These are phyloP conservation scores for Gymnothorax javanicus DNA, from an alignment of 2,797 vertebrate genomes.

Conservation along the genomic window DNA sequence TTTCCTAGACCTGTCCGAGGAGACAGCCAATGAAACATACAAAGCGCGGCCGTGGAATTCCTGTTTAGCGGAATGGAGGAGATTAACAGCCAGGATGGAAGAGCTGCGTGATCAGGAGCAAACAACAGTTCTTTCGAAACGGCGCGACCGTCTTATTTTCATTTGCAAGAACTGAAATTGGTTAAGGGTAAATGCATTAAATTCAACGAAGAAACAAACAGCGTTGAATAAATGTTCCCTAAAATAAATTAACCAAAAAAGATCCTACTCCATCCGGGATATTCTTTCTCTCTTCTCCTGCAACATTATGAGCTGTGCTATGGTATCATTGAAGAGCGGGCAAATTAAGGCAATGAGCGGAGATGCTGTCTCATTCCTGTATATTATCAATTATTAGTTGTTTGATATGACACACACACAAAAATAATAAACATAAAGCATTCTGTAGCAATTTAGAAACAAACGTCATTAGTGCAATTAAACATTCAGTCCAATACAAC, in stretches of 20 bases:
- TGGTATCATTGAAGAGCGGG: background rate
- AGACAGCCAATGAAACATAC: background rate
- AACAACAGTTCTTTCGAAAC: background rate
- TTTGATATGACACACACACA: too few species aligned
- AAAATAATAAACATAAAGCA: too few species aligned
- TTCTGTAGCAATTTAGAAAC: too few species aligned
- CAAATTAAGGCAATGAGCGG: background rate
- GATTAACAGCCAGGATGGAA: background rate
- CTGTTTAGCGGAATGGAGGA: slow-evolving; percentile 17
- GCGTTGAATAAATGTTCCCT: background rate
- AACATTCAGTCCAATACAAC: too few species aligned
- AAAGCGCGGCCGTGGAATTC: slow-evolving; percentile 31
- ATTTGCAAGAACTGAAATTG: background rate
- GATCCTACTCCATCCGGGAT: background rate
- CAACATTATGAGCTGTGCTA: background rate
- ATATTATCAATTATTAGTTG: too few species aligned
- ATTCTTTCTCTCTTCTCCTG: background rate
- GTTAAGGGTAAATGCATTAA: background rate
- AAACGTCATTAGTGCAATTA: too few species aligned
- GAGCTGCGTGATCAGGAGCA: background rate
- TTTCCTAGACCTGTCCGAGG: slow-evolving; percentile 31
- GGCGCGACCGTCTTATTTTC: background rate
- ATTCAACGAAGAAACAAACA: background rate
- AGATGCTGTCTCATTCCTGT: background rate
- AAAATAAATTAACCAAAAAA: background rate